These are phyloP conservation scores for Heterodera filipjevi DNA, from an alignment of 2,888 invertebrate species.

Conservation along the genomic window DNA sequence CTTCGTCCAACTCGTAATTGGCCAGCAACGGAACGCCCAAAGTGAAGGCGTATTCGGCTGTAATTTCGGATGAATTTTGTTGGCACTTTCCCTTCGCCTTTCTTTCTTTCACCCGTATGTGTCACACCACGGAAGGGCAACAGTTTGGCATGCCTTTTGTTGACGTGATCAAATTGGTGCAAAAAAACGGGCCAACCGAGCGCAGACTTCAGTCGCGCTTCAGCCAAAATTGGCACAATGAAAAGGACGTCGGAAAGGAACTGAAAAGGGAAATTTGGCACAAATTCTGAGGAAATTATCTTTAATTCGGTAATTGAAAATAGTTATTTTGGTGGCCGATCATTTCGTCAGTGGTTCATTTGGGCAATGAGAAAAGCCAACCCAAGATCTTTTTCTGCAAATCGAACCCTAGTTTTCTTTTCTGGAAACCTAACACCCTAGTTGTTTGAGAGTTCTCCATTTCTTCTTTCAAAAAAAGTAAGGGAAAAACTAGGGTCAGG, in stretches of 20 bases:
- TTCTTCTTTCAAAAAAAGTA: too few relatives aligned
- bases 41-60: constrained; percentile 34
- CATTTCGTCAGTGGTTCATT: too few relatives aligned
- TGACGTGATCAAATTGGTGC: constrained; percentile 35
- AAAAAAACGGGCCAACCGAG: constrained; percentile 34
- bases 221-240: constrained; percentile 32
- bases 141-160: constrained; percentile 12
- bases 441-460: too few relatives aligned
- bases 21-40: constrained; percentile 38
- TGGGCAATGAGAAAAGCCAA: too few relatives aligned
- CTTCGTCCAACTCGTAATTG: constrained; percentile 36
- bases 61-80: not conserved
- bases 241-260: constrained; percentile 35
- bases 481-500: too few relatives aligned
- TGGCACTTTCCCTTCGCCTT: too few relatives aligned
- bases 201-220: constrained; percentile 25
- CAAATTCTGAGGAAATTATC: not conserved
- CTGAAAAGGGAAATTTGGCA: constrained; percentile 18
- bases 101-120: not conserved
- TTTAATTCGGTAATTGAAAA: too few relatives aligned
- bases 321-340: too few relatives aligned
- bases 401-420: too few relatives aligned
- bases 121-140: constrained; percentile 18
- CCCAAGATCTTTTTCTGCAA: too few relatives aligned
- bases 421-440: too few relatives aligned